phyloP scores from a whole-genome alignment of 30 jellyfish, hydroid and myxozoan genomes.

The Rhopilema esculentum region DNA sequence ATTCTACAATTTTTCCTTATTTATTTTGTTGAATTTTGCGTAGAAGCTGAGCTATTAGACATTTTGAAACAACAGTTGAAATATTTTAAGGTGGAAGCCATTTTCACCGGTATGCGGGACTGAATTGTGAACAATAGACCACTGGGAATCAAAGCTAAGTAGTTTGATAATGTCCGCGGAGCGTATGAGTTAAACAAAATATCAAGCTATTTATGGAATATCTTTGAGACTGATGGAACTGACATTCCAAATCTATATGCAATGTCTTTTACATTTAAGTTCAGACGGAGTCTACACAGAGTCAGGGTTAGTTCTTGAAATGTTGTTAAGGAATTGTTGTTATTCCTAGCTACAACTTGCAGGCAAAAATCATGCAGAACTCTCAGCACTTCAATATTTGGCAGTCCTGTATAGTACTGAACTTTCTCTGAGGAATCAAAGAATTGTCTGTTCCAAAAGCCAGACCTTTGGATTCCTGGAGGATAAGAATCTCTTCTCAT shows the following conservation, averaged over 20 bases:
- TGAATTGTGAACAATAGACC: neutral
- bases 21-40: neutral
- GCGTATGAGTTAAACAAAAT: slow-evolving; percentile 11
- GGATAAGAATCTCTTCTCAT: neutral
- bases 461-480: neutral
- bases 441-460: slow-evolving; percentile 17
- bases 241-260: slow-evolving; percentile 36
- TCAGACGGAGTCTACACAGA: slow-evolving; percentile 38
- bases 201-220: slow-evolving; percentile 26
- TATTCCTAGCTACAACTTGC: slow-evolving; percentile 9
- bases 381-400: slow-evolving; percentile 19
- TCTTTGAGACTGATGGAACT: slow-evolving; percentile 29
- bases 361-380: neutral
- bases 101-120: neutral
- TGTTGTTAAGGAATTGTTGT: slow-evolving; percentile 7
- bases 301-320: slow-evolving; percentile 31
- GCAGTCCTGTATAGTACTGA: slow-evolving; percentile 16
- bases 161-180: neutral
- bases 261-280: slow-evolving; percentile 23
- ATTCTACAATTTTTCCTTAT: neutral
- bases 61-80: neutral
- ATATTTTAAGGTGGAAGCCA: neutral
- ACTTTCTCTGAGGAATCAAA: slow-evolving; percentile 17
- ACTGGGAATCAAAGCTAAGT: neutral
- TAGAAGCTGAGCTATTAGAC: neutral